These are phyloP conservation scores for Timema cristinae DNA, from an alignment of 2,888 invertebrate genomes.

Conservation along the genomic window DNA sequence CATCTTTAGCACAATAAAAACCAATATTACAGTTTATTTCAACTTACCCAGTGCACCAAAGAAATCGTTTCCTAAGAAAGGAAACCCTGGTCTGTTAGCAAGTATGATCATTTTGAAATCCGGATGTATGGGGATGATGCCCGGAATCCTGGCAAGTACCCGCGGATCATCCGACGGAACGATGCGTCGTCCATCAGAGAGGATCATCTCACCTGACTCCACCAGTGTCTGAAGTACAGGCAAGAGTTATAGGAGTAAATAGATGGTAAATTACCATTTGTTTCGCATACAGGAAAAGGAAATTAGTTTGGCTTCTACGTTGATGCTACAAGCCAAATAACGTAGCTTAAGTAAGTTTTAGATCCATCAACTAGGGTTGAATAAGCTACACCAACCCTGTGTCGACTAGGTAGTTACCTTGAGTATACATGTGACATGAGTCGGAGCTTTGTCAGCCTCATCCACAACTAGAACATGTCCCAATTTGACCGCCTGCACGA, in stretches of 20 bases:
- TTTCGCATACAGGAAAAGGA: no score
- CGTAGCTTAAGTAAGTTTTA: no score
- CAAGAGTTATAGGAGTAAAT: no score
- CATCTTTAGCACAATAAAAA: no score
- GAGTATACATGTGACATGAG: slow-evolving; percentile 93
- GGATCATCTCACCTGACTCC: slow-evolving; percentile 91
- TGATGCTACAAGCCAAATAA: no score
- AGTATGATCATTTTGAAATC: slow-evolving; percentile 91
- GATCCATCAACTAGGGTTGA: no score
- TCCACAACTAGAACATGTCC: slow-evolving; percentile 92
- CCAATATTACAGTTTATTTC: no score
- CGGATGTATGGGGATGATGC: slow-evolving; percentile 78
- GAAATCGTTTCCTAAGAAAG: slow-evolving; percentile 95
- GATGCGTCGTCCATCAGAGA: slow-evolving; percentile 90
- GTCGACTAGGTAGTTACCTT: slow-evolving; percentile 54
- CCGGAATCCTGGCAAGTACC: slow-evolving; percentile 42
- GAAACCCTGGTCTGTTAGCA: slow-evolving; percentile 96
- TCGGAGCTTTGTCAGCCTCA: slow-evolving; percentile 97
- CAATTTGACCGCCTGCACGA: slow-evolving; percentile 84
- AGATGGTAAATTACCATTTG: no score
- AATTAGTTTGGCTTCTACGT: no score
- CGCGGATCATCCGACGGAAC: slow-evolving; percentile 49
- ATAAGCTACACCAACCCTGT: background rate
- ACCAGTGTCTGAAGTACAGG: slow-evolving; percentile 62
- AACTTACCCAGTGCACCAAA: slow-evolving; percentile 71